Base-by-base conservation (phyloP, 1,140 invertebrate species). In the Campoletis sonorensis region DNA sequence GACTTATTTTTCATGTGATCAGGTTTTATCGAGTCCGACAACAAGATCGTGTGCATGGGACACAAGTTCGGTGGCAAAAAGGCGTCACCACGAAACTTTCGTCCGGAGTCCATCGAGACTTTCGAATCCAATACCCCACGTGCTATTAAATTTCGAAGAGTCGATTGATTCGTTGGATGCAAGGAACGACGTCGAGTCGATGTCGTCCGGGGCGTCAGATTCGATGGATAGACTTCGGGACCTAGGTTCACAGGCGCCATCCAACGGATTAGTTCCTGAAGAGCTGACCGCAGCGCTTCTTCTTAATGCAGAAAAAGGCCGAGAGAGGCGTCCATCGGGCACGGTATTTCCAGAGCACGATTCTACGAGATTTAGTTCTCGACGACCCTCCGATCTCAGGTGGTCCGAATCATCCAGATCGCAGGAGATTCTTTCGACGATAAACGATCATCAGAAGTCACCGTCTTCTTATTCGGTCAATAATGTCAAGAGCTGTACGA, bases 401-500 rank as follows among this genome's bases (percentile, higher is more conserved):
- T 91, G 91, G 91, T 92, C 89, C 1, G 90, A 92, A 45, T 90
- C 90, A 0, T 92, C 91, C 0, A 86, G 90, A 27, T 91, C 90
- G 70, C 91, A 92, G 13, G 91, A 92, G 76, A 49, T 91, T 15
- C 80, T 91, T 7, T 87, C 91, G 0, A 90, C 72, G 49, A 79
- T 88, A 0, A 83, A 82, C 0, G 86, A 89, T 10, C 87, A 88
- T 49, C 85, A 86, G 11, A 23, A 82, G 15, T 84, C 72, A 58
- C 89, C 91, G 0, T 91, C 87, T 1, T 91, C 89, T 0, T 90
- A 89, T 23, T 92, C 91, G 27, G 90, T 91, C 0, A 91, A 90
- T 82, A 88, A 91, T 61, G 91, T 90, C 21, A 85, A 91, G 18
- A 86, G 77, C 8, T 90, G 87, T 67, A 89, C 86, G 49, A 91